Base-by-base conservation (phyloP, 2,888 invertebrate genomes). In the Macropis europaea region DNA sequence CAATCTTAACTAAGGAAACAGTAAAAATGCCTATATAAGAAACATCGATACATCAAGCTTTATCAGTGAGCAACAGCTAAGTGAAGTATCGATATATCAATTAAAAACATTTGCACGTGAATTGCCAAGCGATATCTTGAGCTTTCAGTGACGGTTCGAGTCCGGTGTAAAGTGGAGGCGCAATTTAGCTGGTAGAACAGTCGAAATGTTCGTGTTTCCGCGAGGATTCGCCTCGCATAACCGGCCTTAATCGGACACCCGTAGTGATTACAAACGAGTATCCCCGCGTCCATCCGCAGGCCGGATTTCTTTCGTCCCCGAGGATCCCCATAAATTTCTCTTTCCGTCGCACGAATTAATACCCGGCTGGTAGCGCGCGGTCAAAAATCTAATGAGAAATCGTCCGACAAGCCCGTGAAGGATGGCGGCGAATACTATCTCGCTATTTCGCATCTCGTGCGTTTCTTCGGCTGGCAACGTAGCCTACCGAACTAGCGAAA, bases 381-480 rank as follows among this genome's bases (percentile, higher is more conserved):
- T 76, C 72, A 83, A 80, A 83, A 83, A 82, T 83, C 73, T 77
- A 77, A 83, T 82, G 83, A 82, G 82, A 80, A 77, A 79, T 79
- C 73, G 75, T 72, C 73, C 67, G 79, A 54, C 64, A 45, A 43
- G 74, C 32, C 17, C 38, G 69, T 76, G 80, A 82, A 73, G 71
- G 69, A 77, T 82, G 68, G 53, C 64, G 19, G 43, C 48, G 66
- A 67, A 71, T 45, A 67, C 61, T 76, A 73, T 72, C 72, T 61
- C 36, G 74, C 66, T 60, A 62, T 71, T 67, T 72, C 50, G 67
- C 56, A 54, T 69, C 66, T 54, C 48, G 36, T 28, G 15, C n/a
- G 50, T 30, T 53, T 19, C 53, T 40, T 7, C 30, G 2, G 36
- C 36, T 53, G 15, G 26, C 11, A 42, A 34, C 30, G n/a, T 36